These are phyloP conservation scores for Garrulus glandarius DNA, from an alignment of 2,797 vertebrate species.

Conservation along the genomic window DNA sequence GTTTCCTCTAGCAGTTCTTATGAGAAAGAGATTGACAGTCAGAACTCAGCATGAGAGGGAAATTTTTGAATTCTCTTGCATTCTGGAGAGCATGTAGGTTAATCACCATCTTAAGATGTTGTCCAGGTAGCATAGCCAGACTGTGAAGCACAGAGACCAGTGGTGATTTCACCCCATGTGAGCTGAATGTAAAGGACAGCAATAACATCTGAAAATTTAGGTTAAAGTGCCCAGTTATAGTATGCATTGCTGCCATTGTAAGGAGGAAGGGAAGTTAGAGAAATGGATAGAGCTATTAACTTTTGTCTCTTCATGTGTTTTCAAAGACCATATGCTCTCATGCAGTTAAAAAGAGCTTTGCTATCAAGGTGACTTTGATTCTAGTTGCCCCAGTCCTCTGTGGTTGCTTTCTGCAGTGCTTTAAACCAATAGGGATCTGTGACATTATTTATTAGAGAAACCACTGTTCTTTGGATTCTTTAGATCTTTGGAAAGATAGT, in stretches of 20 bases:
- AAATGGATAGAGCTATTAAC: neutral
- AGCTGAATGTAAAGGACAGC: neutral
- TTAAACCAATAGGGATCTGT: neutral
- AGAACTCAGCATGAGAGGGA: neutral
- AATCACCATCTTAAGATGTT: neutral
- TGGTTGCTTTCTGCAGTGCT: neutral
- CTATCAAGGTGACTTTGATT: conserved; percentile 50
- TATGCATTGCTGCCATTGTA: neutral
- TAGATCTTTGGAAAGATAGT: conserved; percentile 27
- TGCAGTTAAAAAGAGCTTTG: neutral
- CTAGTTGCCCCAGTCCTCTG: neutral
- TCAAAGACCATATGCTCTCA: neutral
- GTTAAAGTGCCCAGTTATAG: neutral
- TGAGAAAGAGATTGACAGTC: neutral
- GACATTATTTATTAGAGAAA: conserved; percentile 44
- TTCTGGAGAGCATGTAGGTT: conserved; percentile 2
- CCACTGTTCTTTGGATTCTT: neutral
- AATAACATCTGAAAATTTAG: neutral
- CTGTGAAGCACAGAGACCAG: neutral
- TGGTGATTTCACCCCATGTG: neutral
- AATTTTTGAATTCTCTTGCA: neutral
- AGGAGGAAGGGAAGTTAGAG: neutral
- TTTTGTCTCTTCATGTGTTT: neutral
- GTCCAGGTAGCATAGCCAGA: neutral
- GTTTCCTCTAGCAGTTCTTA: neutral